Evolutionary conservation across 2,888 invertebrate genomes (phyloP).

Genomic region (Maniola hyperantus): DNA sequence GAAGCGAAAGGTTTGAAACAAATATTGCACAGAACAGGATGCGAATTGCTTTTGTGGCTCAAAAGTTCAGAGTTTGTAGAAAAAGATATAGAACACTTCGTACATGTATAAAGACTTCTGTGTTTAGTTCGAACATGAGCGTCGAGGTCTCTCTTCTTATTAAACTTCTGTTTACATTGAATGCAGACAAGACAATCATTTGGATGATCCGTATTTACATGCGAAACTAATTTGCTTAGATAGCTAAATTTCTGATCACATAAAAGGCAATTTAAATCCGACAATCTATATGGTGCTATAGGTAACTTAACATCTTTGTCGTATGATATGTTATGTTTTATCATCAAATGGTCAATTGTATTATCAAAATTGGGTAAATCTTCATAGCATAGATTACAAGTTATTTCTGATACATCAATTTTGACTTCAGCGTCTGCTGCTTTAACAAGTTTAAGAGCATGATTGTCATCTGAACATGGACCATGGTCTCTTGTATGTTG

Average conservation of each 20-base stretch:
- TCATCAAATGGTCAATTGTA: conserved; percentile 61
- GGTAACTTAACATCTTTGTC: conserved; percentile 57
- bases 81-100: conserved; percentile 53
- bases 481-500: conserved; percentile 66
- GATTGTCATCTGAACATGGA: conserved; percentile 54
- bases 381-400: conserved; percentile 62
- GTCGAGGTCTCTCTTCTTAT: conserved; percentile 61
- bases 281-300: conserved; percentile 59
- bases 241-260: conserved; percentile 62
- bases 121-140: conserved; percentile 60
- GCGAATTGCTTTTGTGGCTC: conserved; percentile 54
- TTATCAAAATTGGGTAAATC: conserved; percentile 53
- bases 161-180: conserved; percentile 61
- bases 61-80: conserved; percentile 48
- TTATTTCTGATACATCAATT: conserved; percentile 65
- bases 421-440: conserved; percentile 63
- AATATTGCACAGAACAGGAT: conserved; percentile 58
- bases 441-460: conserved; percentile 57
- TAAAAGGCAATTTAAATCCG: conserved; percentile 56
- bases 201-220: conserved; percentile 61
- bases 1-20: conserved; percentile 59
- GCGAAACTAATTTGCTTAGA: conserved; percentile 59
- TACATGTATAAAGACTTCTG: conserved; percentile 40
- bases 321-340: conserved; percentile 59
- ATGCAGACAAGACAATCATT: conserved; percentile 61